Conservation (phyloP, 2,797 vertebrate species). For the Gymnoscopelus braueri region DNA sequence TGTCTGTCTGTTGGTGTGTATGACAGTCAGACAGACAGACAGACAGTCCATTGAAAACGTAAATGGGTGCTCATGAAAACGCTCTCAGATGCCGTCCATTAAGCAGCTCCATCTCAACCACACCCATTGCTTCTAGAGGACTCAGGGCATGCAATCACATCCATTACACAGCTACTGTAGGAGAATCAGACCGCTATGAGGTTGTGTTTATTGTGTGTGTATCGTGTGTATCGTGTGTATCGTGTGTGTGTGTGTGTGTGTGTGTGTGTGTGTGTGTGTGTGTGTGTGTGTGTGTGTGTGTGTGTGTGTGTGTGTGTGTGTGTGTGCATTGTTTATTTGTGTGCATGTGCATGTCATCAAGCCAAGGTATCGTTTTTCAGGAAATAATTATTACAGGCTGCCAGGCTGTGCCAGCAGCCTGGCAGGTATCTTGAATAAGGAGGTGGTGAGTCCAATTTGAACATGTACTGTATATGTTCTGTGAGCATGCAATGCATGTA, state of each 20-base stretch:
- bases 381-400: no score
- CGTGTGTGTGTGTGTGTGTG: conserved; percentile 10
- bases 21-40: conserved; percentile 6
- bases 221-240: conserved; percentile 4
- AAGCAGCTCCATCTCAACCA: conserved; percentile 58
- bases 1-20: neutral
- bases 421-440: no score
- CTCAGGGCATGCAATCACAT: conserved; percentile 38
- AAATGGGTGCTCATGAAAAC: conserved; percentile 61
- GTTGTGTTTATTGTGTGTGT: conserved; percentile 7
- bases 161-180: conserved; percentile 33
- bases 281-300: conserved; percentile 2
- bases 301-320: neutral
- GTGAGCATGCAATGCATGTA: conserved; percentile 13
- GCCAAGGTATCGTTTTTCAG: no score
- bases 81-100: conserved; percentile 48
- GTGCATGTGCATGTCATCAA: neutral
- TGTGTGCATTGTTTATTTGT: neutral
- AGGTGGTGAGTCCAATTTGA: no score
- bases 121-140: conserved; percentile 52
- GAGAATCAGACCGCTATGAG: neutral
- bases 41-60: conserved; percentile 28
- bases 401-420: no score
- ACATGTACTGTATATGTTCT: no score
- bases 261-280: no score